Conservation (phyloP, 2,797 vertebrate species). For the Gymnothorax javanicus region DNA sequence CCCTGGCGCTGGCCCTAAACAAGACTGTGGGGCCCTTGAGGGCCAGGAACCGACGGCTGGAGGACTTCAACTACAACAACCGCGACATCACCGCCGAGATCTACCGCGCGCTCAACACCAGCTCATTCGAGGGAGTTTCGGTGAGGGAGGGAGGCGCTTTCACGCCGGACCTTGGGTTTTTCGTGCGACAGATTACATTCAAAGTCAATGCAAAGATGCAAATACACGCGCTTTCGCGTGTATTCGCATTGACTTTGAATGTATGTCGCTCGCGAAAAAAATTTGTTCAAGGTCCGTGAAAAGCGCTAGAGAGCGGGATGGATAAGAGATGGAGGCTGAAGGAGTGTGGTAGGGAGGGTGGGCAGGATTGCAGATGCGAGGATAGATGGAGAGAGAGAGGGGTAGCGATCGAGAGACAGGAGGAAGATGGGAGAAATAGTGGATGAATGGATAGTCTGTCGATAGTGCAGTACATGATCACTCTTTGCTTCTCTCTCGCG, state of each 20-base stretch:
- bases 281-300: no score
- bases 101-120: conserved; percentile 94
- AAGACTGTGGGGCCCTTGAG: conserved; percentile 87
- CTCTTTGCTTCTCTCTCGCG: conserved; percentile 32
- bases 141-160: conserved; percentile 68
- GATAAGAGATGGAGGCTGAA: not conserved
- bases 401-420: not conserved
- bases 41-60: conserved; percentile 80
- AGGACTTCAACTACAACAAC: conserved; percentile 98
- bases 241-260: no score
- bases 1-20: conserved; percentile 90
- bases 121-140: conserved; percentile 93
- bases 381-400: no score
- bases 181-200: no score
- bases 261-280: no score
- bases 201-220: no score
- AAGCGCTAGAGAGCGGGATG: not conserved
- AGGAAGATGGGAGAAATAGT: no score
- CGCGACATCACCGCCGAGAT: conserved; percentile 92
- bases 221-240: no score
- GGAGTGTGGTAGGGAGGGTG: not conserved
- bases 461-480: not conserved
- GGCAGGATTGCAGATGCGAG: no score
- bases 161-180: no score
- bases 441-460: no score